Base-by-base conservation (phyloP, 2,888 invertebrate genomes). In the Philaethria dido region DNA sequence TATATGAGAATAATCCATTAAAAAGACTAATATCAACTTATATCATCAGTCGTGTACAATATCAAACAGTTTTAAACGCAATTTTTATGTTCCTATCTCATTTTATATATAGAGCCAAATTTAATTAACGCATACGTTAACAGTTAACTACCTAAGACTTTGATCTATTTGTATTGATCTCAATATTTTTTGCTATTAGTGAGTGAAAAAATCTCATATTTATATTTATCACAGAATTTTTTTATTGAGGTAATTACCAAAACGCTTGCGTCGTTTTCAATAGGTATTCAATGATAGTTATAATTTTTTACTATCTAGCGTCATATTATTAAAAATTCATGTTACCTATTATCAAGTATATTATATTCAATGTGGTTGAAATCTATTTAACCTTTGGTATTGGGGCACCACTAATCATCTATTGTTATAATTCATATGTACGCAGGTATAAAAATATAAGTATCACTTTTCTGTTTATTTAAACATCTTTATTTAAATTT, bases 361-460 rank as follows among this genome's bases (percentile, higher is more conserved):
- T 75, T 71, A 75, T 71, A 76, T 74, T 74, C 73, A 74, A 72
- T 70, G 73, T 73, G 71, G 65, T 66, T 74, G 76, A 74, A 74
- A 76, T 71, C 74, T 73, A 73, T 74, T 72, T 75, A 73, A 78
- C 77, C 77, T 77, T 72, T 77, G 74, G 66, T 76, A 73, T 74
- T 72, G 73, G 72, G 72, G 69, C 76, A 72, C 71, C 71, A 75
- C 72, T 78, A 77, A 78, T 78, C 72, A 72, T 75, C 74, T 69
- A 78, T 78, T 78, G 77, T 77, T 77, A 76, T 72, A 73, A 78
- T 78, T 78, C 78, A 76, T 73, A 76, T 72, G 73, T 72, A 57
- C 66, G 52, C 67, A 66, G 25, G 62, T 67, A 59, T 69, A 68
- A 63, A 72, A 55, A 72, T 69, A 68, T 70, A 57, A 66, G 55